phyloP scores from a whole-genome alignment of 2,797 vertebrate species.

The Sparus aurata region DNA sequence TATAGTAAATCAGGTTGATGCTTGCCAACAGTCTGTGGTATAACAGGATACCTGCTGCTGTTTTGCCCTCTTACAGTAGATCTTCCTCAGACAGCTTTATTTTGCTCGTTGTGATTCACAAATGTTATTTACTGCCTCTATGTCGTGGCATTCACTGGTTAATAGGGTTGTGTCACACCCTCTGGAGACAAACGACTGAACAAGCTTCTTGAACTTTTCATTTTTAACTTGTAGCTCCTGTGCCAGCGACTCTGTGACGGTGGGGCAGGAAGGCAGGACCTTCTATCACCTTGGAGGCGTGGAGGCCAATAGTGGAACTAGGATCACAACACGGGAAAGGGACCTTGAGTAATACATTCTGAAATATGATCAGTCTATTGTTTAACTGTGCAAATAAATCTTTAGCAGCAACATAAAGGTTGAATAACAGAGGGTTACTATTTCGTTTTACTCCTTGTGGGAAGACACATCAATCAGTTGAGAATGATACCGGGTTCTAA shows the following conservation, averaged over 20 bases:
- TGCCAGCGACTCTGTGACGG: not conserved
- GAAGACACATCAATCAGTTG: too few relatives aligned
- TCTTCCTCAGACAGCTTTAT: slow-evolving; percentile 34
- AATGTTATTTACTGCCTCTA: slow-evolving; percentile 7
- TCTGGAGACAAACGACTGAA: slow-evolving; percentile 4
- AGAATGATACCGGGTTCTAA: not conserved
- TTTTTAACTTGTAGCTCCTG: not conserved
- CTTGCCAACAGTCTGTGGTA: not conserved
- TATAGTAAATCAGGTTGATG: slow-evolving; percentile 24
- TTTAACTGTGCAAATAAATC: not conserved
- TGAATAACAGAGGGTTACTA: not conserved
- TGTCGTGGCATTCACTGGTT: slow-evolving; percentile 1
- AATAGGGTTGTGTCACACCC: not conserved
- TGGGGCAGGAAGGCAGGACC: not conserved
- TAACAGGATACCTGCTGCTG: slow-evolving; percentile 9
- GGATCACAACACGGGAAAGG: not conserved
- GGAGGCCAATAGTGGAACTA: not conserved
- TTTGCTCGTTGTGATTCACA: slow-evolving; percentile 11
- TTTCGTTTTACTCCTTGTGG: not conserved
- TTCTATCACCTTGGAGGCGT: not conserved
- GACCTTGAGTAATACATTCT: not conserved
- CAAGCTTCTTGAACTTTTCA: not conserved
- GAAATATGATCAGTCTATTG: not conserved
- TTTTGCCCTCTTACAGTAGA: not conserved
- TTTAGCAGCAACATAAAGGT: not conserved